Evolutionary conservation across 2,113 vertebrate species (phyloP), one percentile per base, ranked within the genome.

Genomic region (Spea bombifrons): DNA sequence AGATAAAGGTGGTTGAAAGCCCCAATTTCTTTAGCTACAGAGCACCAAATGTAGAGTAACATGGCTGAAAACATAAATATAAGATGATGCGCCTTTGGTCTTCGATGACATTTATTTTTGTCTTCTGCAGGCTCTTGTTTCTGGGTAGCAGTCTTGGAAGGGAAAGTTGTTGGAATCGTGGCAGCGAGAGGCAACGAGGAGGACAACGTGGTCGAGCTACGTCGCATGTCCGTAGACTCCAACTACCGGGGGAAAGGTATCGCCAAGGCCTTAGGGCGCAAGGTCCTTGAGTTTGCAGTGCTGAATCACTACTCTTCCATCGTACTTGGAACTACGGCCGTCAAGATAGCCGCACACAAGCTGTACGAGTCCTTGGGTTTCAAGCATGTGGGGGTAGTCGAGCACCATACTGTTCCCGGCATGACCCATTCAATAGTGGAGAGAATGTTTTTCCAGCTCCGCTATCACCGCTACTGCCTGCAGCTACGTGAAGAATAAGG

Each of bases 321-420:
- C 5, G 95, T 99, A 82, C 87, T 99, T 82, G 96, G 97, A 76
- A 98, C 97, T 52, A 99, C 97, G 0, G 97, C 97, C 0, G 97
- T 99, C 83, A 99, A 99, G 90, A 84, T 97, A 94, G 97, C 97
- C 0, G 97, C 97, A 82, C 97, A 99, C 92, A 97, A 91, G 94
- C 94, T 99, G 85, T 99, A 99, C 4, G 97, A 99, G 90, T 99
- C 97, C 5, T 92, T 99, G 89, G 97, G 97, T 64, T 99, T 99
- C 93, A 94, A 95, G 88, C 94, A 94, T 71, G 89, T 94, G 82
- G 94, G 95, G 59, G 93, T 94, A 0, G 93, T 90, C 0, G 94
- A 98, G 89, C 92, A 93, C 90, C 92, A 98, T 61, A 87, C 91
- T 86, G 91, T 99, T 66, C 96, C 97, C 0, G 96, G 97, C 73